Evolutionary conservation across 2,113 vertebrate species (phyloP).

Genomic region (Spheniscus mendiculus): DNA sequence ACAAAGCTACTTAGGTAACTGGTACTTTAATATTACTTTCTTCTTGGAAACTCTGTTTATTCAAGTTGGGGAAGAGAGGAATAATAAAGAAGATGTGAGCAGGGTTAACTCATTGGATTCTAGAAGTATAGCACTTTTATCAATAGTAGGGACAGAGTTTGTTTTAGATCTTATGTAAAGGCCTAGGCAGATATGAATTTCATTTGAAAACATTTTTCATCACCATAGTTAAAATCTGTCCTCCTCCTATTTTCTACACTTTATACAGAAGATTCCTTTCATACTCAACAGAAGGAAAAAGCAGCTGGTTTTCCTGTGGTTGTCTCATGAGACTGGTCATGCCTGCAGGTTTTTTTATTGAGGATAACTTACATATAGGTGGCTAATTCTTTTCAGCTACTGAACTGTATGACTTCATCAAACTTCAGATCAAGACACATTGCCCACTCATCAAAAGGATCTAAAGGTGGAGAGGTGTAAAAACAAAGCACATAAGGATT

Average conservation of each 20-base stretch:
- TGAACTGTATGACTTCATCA: neutral
- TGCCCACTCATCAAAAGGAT: neutral
- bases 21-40: neutral
- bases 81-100: neutral
- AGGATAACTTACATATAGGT: neutral
- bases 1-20: neutral
- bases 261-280: neutral
- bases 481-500: neutral
- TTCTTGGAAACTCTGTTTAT: neutral
- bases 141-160: neutral
- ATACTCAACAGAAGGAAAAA: neutral
- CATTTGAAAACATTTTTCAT: neutral
- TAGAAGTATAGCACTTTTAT: neutral
- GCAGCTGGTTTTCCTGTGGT: rapidly evolving
- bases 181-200: neutral
- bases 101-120: neutral
- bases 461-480: neutral
- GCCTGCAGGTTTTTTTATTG: neutral
- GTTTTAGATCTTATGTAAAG: neutral
- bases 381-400: neutral
- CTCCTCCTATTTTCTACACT: neutral
- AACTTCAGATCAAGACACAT: neutral
- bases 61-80: neutral
- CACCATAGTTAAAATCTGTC: neutral
- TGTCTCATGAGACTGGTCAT: neutral